Base-by-base conservation (phyloP, 2,888 invertebrate genomes). In the Argyra leucocephala region DNA sequence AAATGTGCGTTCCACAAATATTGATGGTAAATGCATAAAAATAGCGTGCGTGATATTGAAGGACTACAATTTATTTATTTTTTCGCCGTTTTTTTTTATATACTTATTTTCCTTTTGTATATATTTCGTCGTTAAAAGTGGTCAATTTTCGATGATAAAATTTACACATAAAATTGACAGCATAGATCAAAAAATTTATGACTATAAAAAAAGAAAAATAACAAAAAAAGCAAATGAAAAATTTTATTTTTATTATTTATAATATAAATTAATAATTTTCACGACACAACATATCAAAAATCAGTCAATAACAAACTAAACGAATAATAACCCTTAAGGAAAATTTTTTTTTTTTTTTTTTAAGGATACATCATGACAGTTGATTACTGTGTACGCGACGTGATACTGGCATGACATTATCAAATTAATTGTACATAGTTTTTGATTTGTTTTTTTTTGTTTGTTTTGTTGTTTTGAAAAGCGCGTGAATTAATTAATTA, bases 121-220 rank as follows among this genome's bases (percentile, higher is more conserved):
- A 31, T 10, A 10, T 31, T 37, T 37, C 12, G 5, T 18, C 15
- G 12, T 48, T 18, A 12, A 12, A 48, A 48, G 18, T 18, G 48
- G 12, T 48, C 48, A 48, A 48, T 48, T 48, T 48, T 18, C 18
- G 48, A 48, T 48, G n/a, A 48, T 48, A 48, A 48, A 48, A 48
- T 48, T 48, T 48, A 48, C 31, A 18, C 18, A 18, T 18, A 48
- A 48, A 48, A 48, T 48, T 48, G 48, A 48, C 6, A 48, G 48
- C 48, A 48, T 48, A 48, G 48, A 48, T 48, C 48, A 48, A 31
- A 31, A 48, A 48, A 48, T 48, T 48, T 48, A 48, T 48, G 48
- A 48, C 18, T 48, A n/a, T n/a, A 48, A 48, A 18, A 48, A 37
- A 6, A 37, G 10, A 37, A 37, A 37, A 18, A 18, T 31, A 5